Conservation (phyloP, 2,888 invertebrate genomes). For the Lithophane ornitopus region DNA sequence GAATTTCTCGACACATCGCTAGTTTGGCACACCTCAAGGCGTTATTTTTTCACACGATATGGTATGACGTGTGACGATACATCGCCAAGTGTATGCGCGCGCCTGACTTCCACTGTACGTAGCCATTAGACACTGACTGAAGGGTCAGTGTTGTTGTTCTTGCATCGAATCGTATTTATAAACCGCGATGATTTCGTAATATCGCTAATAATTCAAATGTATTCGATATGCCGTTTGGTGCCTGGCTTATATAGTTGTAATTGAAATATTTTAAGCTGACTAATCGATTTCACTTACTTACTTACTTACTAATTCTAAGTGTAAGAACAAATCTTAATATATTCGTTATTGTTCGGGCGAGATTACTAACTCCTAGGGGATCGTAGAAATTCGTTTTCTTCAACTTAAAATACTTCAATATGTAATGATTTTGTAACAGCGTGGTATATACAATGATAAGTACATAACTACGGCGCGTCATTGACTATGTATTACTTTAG, state of each 20-base stretch:
- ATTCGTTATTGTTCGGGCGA: constrained; percentile 37
- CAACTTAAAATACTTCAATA: constrained; percentile 68
- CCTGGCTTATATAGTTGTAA: constrained; percentile 79
- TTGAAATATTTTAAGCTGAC: constrained; percentile 79
- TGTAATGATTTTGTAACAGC: constrained; percentile 50
- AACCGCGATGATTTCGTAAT: constrained; percentile 55
- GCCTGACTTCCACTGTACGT: constrained; percentile 47
- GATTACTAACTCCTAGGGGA: constrained; percentile 37
- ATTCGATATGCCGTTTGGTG: constrained; percentile 79
- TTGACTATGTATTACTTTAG: constrained; percentile 73
- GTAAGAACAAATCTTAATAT: constrained; percentile 42
- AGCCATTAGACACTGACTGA: constrained; percentile 61
- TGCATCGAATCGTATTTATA: constrained; percentile 72
- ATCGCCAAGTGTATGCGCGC: constrained; percentile 20
- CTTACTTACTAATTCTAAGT: constrained; percentile 40
- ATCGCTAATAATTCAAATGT: constrained; percentile 60
- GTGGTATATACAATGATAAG: constrained; percentile 58
- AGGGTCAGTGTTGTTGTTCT: constrained; percentile 70
- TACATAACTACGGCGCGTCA: constrained; percentile 60
- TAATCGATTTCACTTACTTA: constrained; percentile 61
- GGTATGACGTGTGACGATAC: constrained; percentile 26
- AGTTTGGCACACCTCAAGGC: not conserved
- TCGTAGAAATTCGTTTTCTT: constrained; percentile 36
- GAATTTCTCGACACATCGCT: constrained; percentile 21
- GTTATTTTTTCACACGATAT: constrained; percentile 7